These are phyloP conservation scores for Sebastes fasciatus DNA, from an alignment of 2,113 vertebrate species.

Conservation along the genomic window DNA sequence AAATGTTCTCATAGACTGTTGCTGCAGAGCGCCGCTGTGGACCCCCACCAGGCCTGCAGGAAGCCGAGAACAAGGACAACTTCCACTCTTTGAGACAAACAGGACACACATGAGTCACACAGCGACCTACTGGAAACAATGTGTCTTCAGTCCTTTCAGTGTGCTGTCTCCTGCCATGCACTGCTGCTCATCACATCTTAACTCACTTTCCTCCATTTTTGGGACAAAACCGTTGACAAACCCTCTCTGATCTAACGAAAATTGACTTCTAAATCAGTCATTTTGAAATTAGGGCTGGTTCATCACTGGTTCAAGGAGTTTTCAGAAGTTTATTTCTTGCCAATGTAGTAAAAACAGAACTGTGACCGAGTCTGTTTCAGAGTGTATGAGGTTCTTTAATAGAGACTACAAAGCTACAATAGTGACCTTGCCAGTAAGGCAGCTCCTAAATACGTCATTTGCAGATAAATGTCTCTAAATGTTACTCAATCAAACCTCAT, in stretches of 20 bases:
- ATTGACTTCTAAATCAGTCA: not conserved
- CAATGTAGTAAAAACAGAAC: not conserved
- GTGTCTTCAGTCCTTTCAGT: slow-evolving; percentile 32
- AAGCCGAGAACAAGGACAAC: slow-evolving; percentile 76
- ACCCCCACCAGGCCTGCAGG: slow-evolving; percentile 65
- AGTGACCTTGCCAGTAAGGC: not conserved
- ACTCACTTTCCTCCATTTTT: slow-evolving; percentile 9
- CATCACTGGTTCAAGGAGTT: not conserved
- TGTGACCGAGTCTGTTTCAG: not conserved
- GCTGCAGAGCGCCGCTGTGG: slow-evolving; percentile 40
- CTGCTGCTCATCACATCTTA: slow-evolving; percentile 22
- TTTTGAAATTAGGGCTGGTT: not conserved
- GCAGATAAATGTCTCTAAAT: slow-evolving; percentile 35
- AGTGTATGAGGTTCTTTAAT: not conserved
- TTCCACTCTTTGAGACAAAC: slow-evolving; percentile 74
- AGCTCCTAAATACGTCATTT: not conserved
- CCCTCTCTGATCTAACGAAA: not conserved
- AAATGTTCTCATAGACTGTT: slow-evolving; percentile 68
- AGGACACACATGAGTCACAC: slow-evolving; percentile 71
- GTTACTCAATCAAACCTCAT: not conserved
- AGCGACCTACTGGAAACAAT: slow-evolving; percentile 52
- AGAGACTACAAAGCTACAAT: not conserved
- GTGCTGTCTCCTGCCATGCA: not conserved
- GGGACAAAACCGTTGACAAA: not conserved
- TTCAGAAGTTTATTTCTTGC: not conserved